Evolutionary conservation across 2,888 invertebrate species (phyloP), one percentile per base, ranked within the genome.

Genomic region (Drosophila prostipennis): DNA sequence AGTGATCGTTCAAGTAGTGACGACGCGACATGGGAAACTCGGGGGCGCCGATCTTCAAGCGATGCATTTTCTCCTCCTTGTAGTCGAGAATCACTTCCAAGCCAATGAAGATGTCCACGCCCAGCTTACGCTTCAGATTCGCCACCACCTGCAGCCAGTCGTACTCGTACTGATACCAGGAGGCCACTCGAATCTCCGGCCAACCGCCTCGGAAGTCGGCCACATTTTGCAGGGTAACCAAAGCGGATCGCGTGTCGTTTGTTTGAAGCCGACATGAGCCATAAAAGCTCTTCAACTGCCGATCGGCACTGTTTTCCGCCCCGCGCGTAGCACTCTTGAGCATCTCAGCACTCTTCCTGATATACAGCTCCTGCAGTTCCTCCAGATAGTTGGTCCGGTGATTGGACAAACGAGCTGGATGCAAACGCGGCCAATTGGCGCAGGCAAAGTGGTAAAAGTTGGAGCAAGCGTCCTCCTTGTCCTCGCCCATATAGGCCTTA

Each of bases 401-500:
- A 3, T 59, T 79, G 4, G 71, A 42, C 4, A 75, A 40, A 0
- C 56, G 68, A 0, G 91, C 80, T 2, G 89, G 89, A 61, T 91
- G 87, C 14, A 87, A 26, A 8, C 80, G 87, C 0, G 78, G 60
- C 91, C 91, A 91, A 23, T 86, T 91, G 42, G 91, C 92, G 34
- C 91, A 91, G 14, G 91, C 92, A 55, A 85, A 91, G 51, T 87
- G 79, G 51, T 91, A 91, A 42, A 91, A 91, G 70, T 91, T 86
- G 16, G 76, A 72, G 58, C 91, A 91, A 0, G 89, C 82, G 36
- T 56, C 40, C 4, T 45, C 48, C 1, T 68, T 52, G 0, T 77
- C 79, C 23, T 84, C 79, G 34, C 78, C 79, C 58, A 91, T 75
- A 54, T 90, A 91, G 11, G 87, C 85, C 48, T 79, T 88, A 13